Evolutionary conservation across 1,140 invertebrate genomes (phyloP).

Genomic region (Hyles vespertilio): DNA sequence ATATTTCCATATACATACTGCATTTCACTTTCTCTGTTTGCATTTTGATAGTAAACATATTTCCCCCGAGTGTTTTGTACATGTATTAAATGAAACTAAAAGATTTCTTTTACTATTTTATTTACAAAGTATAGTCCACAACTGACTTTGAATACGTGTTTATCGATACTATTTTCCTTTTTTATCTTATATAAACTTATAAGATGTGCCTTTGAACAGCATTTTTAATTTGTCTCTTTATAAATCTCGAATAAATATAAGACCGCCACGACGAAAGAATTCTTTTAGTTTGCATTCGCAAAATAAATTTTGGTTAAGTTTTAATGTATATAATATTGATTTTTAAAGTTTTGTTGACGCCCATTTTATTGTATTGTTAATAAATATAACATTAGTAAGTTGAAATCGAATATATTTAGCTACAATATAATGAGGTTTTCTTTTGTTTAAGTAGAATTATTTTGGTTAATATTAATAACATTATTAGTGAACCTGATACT

Average conservation of each 20-base stretch:
- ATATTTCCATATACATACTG: slow-evolving; percentile 37
- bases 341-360: slow-evolving; percentile 20
- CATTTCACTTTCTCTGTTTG: slow-evolving; percentile 45
- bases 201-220: slow-evolving; percentile 6
- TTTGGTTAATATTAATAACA: slow-evolving; percentile 44
- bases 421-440: background rate
- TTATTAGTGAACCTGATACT: slow-evolving; percentile 44
- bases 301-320: slow-evolving; percentile 34
- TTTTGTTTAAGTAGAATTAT: slow-evolving; percentile 41
- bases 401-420: background rate
- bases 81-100: too few relatives aligned
- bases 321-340: slow-evolving; percentile 62
- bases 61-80: too few relatives aligned
- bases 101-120: too few relatives aligned
- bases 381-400: slow-evolving; percentile 4
- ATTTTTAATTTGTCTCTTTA: too few relatives aligned
- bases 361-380: slow-evolving; percentile 20
- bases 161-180: slow-evolving; percentile 6
- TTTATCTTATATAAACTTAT: slow-evolving; percentile 24
- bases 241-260: too few relatives aligned
- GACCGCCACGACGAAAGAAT: too few relatives aligned
- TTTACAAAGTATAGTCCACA: too few relatives aligned
- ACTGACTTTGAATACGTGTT: background rate
- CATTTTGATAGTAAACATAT: slow-evolving; percentile 34
- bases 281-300: slow-evolving; percentile 16